These are phyloP conservation scores for Aphis gossypii DNA, from an alignment of 1,140 invertebrate genomes.

Conservation along the genomic window DNA sequence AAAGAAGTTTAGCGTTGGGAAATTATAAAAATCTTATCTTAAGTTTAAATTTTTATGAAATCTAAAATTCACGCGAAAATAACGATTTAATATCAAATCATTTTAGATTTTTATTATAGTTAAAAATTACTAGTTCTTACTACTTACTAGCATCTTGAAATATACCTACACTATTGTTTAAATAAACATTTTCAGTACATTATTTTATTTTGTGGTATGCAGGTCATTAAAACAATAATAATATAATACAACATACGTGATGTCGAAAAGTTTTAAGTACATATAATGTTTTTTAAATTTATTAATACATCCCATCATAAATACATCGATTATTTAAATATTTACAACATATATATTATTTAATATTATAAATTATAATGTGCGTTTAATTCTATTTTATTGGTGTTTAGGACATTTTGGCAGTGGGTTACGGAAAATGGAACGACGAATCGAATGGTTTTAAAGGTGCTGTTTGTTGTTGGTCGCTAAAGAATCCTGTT, in stretches of 20 bases:
- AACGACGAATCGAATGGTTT: conserved; percentile 35
- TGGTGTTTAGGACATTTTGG: conserved; percentile 60
- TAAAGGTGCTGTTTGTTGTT: conserved; percentile 67
- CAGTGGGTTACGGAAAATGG: conserved; percentile 61
- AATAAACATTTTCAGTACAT: no score
- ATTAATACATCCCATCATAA: not conserved
- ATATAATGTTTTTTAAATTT: not conserved
- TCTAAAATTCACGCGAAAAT: no score
- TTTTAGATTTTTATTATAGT: no score
- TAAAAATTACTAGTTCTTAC: no score
- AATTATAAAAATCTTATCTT: no score
- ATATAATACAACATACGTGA: not conserved
- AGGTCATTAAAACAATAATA: no score
- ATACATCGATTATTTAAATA: not conserved
- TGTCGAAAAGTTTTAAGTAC: not conserved
- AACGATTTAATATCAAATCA: no score
- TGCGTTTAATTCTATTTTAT: not conserved
- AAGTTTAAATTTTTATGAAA: no score
- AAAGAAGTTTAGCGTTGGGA: no score
- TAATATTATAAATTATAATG: not conserved
- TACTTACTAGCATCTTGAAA: no score
- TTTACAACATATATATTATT: not conserved
- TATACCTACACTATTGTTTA: no score
- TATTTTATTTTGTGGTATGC: no score
- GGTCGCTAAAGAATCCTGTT: conserved; percentile 68